Percentiles rank a stretch among this genome's conserved stretches.
phyloP scores from a whole-genome alignment of 2,113 vertebrate species.

The Corynorhinus townsendii region DNA sequence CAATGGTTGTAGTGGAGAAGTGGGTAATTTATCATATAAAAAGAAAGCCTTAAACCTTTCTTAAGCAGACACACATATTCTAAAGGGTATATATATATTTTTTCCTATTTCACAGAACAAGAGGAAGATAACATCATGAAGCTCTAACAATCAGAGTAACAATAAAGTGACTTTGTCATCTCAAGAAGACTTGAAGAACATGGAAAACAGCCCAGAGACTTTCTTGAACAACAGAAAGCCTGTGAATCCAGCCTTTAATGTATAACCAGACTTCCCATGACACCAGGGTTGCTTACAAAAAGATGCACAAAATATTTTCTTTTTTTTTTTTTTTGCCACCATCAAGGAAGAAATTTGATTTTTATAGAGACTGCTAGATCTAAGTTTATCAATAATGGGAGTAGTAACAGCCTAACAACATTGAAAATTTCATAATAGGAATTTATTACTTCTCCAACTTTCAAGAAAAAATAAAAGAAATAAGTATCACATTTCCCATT shows the following conservation, averaged over 20 bases:
- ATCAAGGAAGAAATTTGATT: not conserved
- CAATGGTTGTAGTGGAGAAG: fast-evolving
- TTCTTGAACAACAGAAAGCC: not conserved
- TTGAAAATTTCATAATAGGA: not conserved
- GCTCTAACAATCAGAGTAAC: not conserved
- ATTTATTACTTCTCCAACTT: not conserved
- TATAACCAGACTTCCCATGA: not conserved
- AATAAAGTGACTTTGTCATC: not conserved
- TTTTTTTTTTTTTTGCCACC: not conserved
- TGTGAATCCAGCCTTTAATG: not conserved
- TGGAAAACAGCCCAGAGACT: not conserved
- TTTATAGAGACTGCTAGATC: not conserved
- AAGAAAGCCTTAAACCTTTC: not conserved
- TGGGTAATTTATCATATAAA: not conserved
- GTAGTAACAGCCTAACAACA: not conserved
- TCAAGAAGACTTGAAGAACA: not conserved
- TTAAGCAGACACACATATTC: not conserved
- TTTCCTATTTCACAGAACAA: not conserved
- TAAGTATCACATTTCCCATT: not conserved
- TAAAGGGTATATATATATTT: not conserved
- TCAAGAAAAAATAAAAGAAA: conserved; percentile 26
- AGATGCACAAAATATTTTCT: not conserved
- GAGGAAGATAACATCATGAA: not conserved
- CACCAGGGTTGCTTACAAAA: not conserved
- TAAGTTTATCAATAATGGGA: not conserved